Evolutionary conservation across 2,888 invertebrate genomes (phyloP), one percentile per base, ranked within the genome.

Genomic region (Willowsia nigromaculata): DNA sequence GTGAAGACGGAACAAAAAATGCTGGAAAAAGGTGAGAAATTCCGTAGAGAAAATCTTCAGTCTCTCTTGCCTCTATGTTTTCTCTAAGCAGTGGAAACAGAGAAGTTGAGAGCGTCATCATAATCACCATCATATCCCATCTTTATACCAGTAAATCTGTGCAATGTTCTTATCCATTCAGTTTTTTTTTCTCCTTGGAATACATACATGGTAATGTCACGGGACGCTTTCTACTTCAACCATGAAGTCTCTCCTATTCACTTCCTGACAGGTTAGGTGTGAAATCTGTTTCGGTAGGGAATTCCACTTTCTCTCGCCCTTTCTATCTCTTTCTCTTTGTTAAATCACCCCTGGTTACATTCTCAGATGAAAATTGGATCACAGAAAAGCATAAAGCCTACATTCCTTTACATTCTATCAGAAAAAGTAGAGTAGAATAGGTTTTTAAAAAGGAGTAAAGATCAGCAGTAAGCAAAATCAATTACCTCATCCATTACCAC

Each of bases 1-100:
- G 30, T 11, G 30, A 62, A 30, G 68, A 22, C 37, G 9, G n/a
- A n/a, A n/a, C n/a, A n/a, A n/a, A n/a, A n/a, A n/a, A n/a, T n/a
- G n/a, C n/a, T 71, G 68, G 40, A 25, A 71, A 71, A 30, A 71
- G 40, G 68, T 71, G 68, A 40, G 68, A 71, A n/a, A 62, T 37
- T 71, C 40, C 13, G 9, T 2, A 22, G 13, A 71, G 22, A 71
- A 71, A 71, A 40, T 71, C 68, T 43, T 68, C 22, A 13, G 9
- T 37, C 65, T 2, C 37, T 15, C 18, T 71, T 13, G 18, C 40
- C 6, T 22, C 68, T 9, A 9, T 40, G 0, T 40, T 15, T 65
- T 65, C 62, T n/a, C n/a, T n/a, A n/a, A n/a, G n/a, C n/a, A n/a
- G n/a, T n/a, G n/a, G n/a, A 30, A 65, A 65, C 33, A 40, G 40